Conservation (phyloP, 2,888 invertebrate species). For the Mythimna albipuncta region DNA sequence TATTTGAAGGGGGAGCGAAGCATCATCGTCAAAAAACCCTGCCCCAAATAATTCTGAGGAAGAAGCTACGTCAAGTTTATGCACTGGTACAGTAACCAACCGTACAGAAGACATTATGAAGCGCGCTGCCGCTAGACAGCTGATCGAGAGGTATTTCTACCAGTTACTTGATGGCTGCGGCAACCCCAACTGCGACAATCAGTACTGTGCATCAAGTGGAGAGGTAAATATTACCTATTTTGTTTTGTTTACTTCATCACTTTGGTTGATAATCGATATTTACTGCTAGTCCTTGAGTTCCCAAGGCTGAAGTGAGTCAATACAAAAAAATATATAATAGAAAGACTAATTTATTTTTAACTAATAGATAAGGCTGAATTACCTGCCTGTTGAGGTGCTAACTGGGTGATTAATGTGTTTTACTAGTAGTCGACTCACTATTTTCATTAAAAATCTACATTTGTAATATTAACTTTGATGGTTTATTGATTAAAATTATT, state of each 20-base stretch:
- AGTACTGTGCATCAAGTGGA: conserved; percentile 97
- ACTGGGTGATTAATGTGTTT: not conserved
- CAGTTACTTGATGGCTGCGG: conserved; percentile 98
- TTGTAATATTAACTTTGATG: not conserved
- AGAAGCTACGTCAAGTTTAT: conserved; percentile 80
- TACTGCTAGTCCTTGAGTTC: not conserved
- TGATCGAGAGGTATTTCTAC: conserved; percentile 98
- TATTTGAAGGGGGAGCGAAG: conserved; percentile 87
- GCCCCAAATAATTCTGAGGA: conserved; percentile 82
- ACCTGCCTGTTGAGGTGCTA: not conserved
- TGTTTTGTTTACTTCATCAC: conserved; percentile 38
- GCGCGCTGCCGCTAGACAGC: conserved; percentile 94
- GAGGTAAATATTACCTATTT: conserved; percentile 89
- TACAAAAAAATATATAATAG: not conserved
- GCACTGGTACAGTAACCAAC: conserved; percentile 74
- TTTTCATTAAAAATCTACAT: not conserved
- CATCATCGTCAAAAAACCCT: conserved; percentile 87
- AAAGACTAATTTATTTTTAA: not conserved
- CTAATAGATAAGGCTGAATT: not conserved
- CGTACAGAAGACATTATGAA: conserved; percentile 92
- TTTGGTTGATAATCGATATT: conserved; percentile 19
- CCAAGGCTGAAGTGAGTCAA: not conserved
- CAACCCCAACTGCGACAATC: conserved; percentile 96
- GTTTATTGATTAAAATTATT: not conserved
- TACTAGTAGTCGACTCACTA: no score